A percentile compares a stretch with the other conserved stretches of the same genome.
Evolutionary conservation across 2,113 vertebrate species (phyloP).

Genomic region (Bos indicus): DNA sequence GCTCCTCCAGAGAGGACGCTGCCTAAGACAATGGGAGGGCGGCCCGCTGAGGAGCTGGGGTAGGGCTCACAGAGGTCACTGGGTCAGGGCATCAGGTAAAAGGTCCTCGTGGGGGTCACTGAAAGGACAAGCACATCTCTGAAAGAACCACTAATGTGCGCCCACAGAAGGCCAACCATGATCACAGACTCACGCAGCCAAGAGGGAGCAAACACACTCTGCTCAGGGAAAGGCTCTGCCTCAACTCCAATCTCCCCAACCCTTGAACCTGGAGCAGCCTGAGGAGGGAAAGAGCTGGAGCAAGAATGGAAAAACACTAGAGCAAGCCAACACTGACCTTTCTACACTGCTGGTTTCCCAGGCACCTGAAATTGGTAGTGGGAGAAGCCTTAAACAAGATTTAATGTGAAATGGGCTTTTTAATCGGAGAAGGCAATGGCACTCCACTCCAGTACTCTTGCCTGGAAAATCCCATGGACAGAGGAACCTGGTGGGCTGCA

Average conservation of each 20-base stretch:
- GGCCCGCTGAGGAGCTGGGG: accelerated
- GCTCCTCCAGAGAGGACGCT: not conserved
- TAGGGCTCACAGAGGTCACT: not conserved
- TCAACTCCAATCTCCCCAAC: not conserved
- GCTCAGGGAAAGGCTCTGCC: not conserved
- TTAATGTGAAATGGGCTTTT: not conserved
- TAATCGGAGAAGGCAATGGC: not conserved
- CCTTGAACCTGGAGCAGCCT: not conserved
- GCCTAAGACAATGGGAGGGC: not conserved
- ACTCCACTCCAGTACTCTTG: no score
- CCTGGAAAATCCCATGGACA: no score
- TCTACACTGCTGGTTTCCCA: not conserved
- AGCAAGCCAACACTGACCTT: accelerated
- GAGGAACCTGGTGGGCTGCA: no score
- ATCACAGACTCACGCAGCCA: not conserved
- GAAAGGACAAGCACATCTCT: not conserved
- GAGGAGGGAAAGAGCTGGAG: not conserved
- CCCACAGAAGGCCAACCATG: not conserved
- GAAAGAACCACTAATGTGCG: not conserved
- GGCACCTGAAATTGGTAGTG: not conserved
- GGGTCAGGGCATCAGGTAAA: not conserved
- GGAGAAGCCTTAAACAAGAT: not conserved
- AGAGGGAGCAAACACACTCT: no score
- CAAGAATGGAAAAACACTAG: not conserved
- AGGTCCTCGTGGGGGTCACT: not conserved